Evolutionary conservation across 2,797 vertebrate species (phyloP), one percentile per base, ranked within the genome.

Genomic region (Columba guinea): DNA sequence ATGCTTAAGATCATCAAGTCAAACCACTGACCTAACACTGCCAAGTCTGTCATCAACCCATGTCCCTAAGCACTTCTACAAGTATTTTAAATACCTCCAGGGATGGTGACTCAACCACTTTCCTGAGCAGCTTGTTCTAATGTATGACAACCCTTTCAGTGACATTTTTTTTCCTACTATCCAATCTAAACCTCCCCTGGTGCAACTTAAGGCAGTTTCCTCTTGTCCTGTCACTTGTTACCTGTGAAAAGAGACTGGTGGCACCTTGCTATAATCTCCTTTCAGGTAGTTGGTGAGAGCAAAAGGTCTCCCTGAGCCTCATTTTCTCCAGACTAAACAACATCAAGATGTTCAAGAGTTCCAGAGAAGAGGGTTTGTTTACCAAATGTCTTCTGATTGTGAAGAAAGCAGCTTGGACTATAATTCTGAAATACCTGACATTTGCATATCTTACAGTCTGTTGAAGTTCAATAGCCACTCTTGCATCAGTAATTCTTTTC

Each of bases 391-490:
- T 44, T 91, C 44, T 11, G 7, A n/a, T 64, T 49, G 51, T 21
- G 62, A 26, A 84, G 60, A 51, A 34, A 5, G 34, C 46, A 35
- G 26, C 30, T 70, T 48, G 19, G 7, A 44, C 24, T 39, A 5
- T 22, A 75, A 59, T 53, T 69, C 21, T 75, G 49, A 84, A 81
- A 56, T 32, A 53, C 16, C 23, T 64, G 63, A n/a, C 14, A 9
- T n/a, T 27, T 39, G 18, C 1, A 0, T 64, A 12, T 58, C 41
- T 55, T 44, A 49, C 0, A 5, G 32, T 70, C 48, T 55, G 20
- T 13, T 49, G 19, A 71, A 93, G 55, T 70, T 37, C 5, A 32
- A 22, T 13, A 71, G 58, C n/a, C 22, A 7, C 14, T 75, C 41
- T 28, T 58, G 41, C 10, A 69, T 44, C 48, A 59, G 60, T 81